A percentile compares a stretch with the other conserved stretches of the same genome.
Evolutionary conservation across 2,113 vertebrate genomes (phyloP).

Genomic region (Pseudorhombus dupliciocellatus): DNA sequence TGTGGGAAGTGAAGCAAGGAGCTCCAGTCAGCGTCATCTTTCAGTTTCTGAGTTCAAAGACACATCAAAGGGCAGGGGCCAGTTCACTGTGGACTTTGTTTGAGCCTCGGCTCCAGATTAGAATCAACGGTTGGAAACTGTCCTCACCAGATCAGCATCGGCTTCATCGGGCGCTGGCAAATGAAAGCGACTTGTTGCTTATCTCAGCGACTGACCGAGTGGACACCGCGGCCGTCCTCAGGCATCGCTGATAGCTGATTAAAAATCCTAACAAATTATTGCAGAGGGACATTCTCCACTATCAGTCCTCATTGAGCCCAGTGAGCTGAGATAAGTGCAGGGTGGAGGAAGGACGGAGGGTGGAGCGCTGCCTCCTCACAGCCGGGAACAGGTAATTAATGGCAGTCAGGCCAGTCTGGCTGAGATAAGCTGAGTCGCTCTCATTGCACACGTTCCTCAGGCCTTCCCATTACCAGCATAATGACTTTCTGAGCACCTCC

Average conservation of each 20-base stretch:
- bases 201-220: background rate
- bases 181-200: background rate
- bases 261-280: slow-evolving; percentile 14
- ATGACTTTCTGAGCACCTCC: slow-evolving; percentile 67
- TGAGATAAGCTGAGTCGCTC: slow-evolving; percentile 64
- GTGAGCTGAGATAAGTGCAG: slow-evolving; percentile 41
- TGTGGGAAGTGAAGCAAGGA: too few relatives aligned
- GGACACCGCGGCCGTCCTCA: background rate
- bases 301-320: slow-evolving; percentile 32
- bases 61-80: too few relatives aligned
- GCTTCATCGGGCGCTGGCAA: too few relatives aligned
- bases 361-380: slow-evolving; percentile 3
- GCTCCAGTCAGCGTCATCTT: too few relatives aligned
- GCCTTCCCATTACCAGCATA: slow-evolving; percentile 64
- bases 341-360: slow-evolving; percentile 33
- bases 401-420: slow-evolving; percentile 58
- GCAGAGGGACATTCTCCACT: slow-evolving; percentile 4
- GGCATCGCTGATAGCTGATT: background rate
- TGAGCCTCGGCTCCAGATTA: too few relatives aligned
- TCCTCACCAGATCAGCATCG: background rate
- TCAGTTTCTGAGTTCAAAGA: too few relatives aligned
- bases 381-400: slow-evolving; percentile 69
- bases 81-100: too few relatives aligned
- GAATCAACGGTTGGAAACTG: too few relatives aligned
- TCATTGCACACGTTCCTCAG: slow-evolving; percentile 61